Evolutionary conservation across 2,797 vertebrate genomes (phyloP).

Genomic region (Mormyrus hasselquistii): DNA sequence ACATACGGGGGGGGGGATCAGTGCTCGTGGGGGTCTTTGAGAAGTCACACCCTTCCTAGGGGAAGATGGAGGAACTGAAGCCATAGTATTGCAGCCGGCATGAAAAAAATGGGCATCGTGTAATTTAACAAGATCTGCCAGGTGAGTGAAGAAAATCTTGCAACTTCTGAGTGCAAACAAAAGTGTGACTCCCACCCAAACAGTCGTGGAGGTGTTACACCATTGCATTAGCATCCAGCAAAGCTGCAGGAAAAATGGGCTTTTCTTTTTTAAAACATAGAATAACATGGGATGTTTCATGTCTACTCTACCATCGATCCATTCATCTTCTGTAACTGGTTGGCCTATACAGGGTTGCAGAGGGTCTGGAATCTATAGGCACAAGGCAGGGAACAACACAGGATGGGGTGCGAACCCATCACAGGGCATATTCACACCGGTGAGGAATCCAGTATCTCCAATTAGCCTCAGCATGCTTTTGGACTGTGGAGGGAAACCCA

Average conservation of each 20-base stretch:
- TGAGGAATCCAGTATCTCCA: background rate
- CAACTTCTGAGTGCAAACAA: conserved; percentile 37
- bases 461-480: too few relatives aligned
- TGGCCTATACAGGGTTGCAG: background rate
- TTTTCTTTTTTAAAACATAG: background rate
- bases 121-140: background rate
- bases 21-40: background rate
- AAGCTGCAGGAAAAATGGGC: background rate
- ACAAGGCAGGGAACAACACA: background rate
- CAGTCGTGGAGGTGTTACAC: background rate
- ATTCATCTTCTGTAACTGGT: background rate
- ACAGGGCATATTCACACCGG: background rate
- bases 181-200: background rate
- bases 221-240: background rate
- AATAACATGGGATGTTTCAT: background rate
- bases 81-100: background rate
- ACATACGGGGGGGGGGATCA: background rate
- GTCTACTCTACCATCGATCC: background rate
- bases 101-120: background rate
- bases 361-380: background rate
- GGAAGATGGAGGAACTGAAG: background rate
- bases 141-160: background rate
- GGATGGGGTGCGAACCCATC: background rate
- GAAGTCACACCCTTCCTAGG: background rate
- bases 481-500: too few relatives aligned